Evolutionary conservation across 1,140 invertebrate species (phyloP).

Genomic region (Planococcus citri): DNA sequence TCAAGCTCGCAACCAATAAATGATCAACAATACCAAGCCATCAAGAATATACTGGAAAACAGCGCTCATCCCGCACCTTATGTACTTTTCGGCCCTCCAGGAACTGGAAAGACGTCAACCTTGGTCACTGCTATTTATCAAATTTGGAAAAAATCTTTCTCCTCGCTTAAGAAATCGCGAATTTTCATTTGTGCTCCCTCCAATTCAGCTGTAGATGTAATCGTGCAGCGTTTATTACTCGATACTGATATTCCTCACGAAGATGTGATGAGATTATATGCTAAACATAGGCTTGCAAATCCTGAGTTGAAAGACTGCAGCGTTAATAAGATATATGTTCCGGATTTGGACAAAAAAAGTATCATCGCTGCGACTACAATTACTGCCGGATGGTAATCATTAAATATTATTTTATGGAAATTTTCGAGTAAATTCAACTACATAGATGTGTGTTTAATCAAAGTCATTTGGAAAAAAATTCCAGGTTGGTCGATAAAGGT

Average conservation of each 20-base stretch:
- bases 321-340: too few species aligned
- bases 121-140: slow-evolving; percentile 80
- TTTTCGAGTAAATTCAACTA: too few species aligned
- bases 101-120: slow-evolving; percentile 88
- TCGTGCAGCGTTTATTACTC: slow-evolving; percentile 31
- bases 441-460: too few species aligned
- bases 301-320: too few species aligned
- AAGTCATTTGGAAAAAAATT: too few species aligned
- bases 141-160: slow-evolving; percentile 31
- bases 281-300: too few species aligned
- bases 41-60: neutral
- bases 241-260: slow-evolving; percentile 13
- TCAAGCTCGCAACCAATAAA: too few species aligned
- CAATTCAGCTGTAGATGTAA: slow-evolving; percentile 44
- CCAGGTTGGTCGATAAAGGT: slow-evolving; percentile 27
- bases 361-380: neutral
- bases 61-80: slow-evolving; percentile 55
- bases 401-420: too few species aligned
- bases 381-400: neutral
- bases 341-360: neutral
- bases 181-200: slow-evolving; percentile 42
- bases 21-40: neutral
- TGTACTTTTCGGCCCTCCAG: slow-evolving; percentile 84
- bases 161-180: neutral
- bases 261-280: slow-evolving; percentile 26